phyloP scores from a whole-genome alignment of 2,888 invertebrate species.

The Trissoscelio sp. region DNA sequence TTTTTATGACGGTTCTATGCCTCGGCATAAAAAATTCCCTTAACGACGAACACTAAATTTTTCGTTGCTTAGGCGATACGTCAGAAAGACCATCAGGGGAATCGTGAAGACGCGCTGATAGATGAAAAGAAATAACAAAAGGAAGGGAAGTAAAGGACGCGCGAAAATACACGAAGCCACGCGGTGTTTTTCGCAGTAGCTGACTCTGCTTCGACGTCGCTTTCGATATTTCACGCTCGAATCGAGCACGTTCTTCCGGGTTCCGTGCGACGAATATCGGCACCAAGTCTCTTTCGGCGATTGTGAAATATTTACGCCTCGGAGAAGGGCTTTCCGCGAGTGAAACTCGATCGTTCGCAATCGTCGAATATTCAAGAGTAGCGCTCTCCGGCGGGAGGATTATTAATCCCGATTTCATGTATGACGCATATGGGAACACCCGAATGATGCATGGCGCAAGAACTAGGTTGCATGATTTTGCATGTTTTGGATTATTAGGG shows the following conservation, averaged over 20 bases:
- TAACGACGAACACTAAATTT: conserved; percentile 57
- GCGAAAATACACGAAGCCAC: conserved; percentile 26
- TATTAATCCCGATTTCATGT: conserved; percentile 58
- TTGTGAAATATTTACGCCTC: conserved; percentile 68
- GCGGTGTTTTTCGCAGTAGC: conserved; percentile 41
- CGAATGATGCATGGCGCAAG: conserved; percentile 47
- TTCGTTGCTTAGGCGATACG: conserved; percentile 39
- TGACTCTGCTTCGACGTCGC: conserved; percentile 56
- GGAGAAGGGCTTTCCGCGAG: conserved; percentile 55
- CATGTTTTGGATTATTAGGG: conserved; percentile 57
- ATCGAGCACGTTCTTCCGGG: conserved; percentile 64
- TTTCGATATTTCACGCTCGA: conserved; percentile 62
- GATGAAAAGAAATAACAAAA: conserved; percentile 23
- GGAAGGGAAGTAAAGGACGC: conserved; percentile 41
- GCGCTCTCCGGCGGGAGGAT: conserved; percentile 36
- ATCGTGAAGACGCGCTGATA: conserved; percentile 36
- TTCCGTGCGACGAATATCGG: conserved; percentile 68
- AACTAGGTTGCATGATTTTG: conserved; percentile 51
- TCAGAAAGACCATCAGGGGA: conserved; percentile 37
- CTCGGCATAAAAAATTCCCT: conserved; percentile 52
- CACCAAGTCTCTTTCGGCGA: conserved; percentile 36
- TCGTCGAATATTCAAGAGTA: conserved; percentile 64
- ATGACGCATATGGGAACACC: conserved; percentile 42
- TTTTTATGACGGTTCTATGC: conserved; percentile 38
- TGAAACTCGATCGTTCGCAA: conserved; percentile 58